phyloP scores from a whole-genome alignment of 2,888 invertebrate genomes.

The Halocaridina rubra region DNA sequence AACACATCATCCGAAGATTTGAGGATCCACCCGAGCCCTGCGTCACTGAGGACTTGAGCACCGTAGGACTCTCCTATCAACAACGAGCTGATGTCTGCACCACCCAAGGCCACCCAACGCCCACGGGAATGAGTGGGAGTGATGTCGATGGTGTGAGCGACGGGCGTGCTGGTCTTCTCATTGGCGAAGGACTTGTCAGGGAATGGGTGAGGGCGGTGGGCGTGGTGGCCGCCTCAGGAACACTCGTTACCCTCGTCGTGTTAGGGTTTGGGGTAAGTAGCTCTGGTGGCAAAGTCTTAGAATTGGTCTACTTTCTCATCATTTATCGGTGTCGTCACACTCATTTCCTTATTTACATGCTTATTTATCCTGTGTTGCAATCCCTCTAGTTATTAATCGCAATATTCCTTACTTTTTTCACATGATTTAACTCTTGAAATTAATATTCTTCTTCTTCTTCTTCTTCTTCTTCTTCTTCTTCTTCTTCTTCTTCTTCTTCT shows the following conservation, averaged over 20 bases:
- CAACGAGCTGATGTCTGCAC: slow-evolving; percentile 33
- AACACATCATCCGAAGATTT: slow-evolving; percentile 26
- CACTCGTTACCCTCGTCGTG: slow-evolving; percentile 47
- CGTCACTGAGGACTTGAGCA: slow-evolving; percentile 19
- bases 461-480: too few species aligned
- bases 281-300: too few species aligned
- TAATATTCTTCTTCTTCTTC: too few species aligned
- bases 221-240: slow-evolving; percentile 49
- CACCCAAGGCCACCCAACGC: slow-evolving; percentile 21
- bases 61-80: slow-evolving; percentile 44
- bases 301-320: too few species aligned
- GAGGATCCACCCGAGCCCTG: slow-evolving; percentile 20
- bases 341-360: too few species aligned
- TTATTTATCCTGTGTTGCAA: too few species aligned
- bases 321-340: too few species aligned
- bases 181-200: slow-evolving; percentile 44
- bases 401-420: too few species aligned
- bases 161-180: slow-evolving; percentile 43
- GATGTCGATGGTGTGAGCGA: neutral
- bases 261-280: slow-evolving; percentile 46
- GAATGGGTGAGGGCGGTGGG: slow-evolving; percentile 54
- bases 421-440: too few species aligned
- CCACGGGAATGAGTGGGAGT: neutral
- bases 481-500: too few species aligned
- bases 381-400: too few species aligned